Conservation (phyloP, 2,797 vertebrate genomes). For the Oreochromis grahami region DNA sequence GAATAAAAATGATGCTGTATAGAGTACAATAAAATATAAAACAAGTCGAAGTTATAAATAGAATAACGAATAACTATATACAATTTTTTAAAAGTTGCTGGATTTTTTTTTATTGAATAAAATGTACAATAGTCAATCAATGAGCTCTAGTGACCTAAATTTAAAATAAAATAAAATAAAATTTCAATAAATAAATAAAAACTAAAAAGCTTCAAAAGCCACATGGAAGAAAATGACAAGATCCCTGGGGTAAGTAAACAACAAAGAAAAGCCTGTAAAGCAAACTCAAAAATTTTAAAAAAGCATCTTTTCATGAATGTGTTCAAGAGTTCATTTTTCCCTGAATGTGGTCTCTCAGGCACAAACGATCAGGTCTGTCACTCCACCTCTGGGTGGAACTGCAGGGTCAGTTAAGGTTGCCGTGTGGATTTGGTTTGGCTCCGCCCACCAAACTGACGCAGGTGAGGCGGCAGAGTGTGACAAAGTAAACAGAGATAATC, state of each 20-base stretch:
- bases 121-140: not conserved
- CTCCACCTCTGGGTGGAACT: not conserved
- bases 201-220: not conserved
- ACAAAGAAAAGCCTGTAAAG: not conserved
- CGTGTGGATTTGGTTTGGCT: not conserved
- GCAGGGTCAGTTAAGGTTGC: not conserved
- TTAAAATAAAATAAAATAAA: not conserved
- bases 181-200: not conserved
- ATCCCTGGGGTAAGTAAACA: not conserved
- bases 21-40: not conserved
- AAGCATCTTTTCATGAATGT: rapidly evolving
- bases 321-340: rapidly evolving
- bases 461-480: not conserved
- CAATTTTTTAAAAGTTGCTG: not conserved
- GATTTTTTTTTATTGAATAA: not conserved
- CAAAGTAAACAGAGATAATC: not conserved
- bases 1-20: not conserved
- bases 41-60: not conserved
- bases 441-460: not conserved
- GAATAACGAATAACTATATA: not conserved
- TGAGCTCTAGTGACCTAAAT: not conserved
- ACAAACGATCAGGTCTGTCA: not conserved
- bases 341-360: not conserved
- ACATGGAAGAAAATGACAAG: not conserved
- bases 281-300: not conserved